Conservation (phyloP, 2,797 vertebrate species). For the Muraenolepis orangiensis region DNA sequence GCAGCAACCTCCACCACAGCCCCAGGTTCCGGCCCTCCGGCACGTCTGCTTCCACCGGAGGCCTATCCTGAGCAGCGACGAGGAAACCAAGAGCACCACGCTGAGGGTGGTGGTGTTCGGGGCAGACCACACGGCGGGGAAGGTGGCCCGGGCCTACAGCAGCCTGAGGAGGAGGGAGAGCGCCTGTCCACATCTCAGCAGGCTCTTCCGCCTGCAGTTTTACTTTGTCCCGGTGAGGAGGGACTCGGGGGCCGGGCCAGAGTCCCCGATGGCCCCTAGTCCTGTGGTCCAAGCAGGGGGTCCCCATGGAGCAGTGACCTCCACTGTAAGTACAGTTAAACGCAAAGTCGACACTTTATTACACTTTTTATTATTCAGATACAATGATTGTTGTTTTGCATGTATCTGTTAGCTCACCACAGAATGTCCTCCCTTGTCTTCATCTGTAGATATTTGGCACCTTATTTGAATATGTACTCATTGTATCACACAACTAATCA, state of each 20-base stretch:
- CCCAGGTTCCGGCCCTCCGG: constrained; percentile 48
- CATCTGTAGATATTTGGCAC: too few species aligned
- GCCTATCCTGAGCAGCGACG: constrained; percentile 88
- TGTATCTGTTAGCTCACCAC: too few species aligned
- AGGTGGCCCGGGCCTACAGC: constrained; percentile 90
- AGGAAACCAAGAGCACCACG: constrained; percentile 74
- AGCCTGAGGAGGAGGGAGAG: constrained; percentile 84
- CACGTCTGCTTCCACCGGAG: constrained; percentile 76
- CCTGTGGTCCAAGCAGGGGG: constrained; percentile 10
- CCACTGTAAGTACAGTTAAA: constrained; percentile 42
- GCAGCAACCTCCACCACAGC: constrained; percentile 38
- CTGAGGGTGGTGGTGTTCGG: constrained; percentile 93
- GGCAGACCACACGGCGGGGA: constrained; percentile 89
- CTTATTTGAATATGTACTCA: too few species aligned
- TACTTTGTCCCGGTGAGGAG: constrained; percentile 89
- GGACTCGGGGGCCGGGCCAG: constrained; percentile 41
- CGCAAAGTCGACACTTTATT: too few species aligned
- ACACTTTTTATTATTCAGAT: too few species aligned
- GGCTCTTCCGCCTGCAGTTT: constrained; percentile 88
- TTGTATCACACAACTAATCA: neutral
- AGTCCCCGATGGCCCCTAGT: constrained; percentile 24
- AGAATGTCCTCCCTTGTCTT: too few species aligned
- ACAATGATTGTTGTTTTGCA: too few species aligned
- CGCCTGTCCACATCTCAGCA: constrained; percentile 80
- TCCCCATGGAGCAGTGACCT: constrained; percentile 1